phyloP scores from a whole-genome alignment of 2,113 vertebrate genomes.

The Anthoscopus minutus region DNA sequence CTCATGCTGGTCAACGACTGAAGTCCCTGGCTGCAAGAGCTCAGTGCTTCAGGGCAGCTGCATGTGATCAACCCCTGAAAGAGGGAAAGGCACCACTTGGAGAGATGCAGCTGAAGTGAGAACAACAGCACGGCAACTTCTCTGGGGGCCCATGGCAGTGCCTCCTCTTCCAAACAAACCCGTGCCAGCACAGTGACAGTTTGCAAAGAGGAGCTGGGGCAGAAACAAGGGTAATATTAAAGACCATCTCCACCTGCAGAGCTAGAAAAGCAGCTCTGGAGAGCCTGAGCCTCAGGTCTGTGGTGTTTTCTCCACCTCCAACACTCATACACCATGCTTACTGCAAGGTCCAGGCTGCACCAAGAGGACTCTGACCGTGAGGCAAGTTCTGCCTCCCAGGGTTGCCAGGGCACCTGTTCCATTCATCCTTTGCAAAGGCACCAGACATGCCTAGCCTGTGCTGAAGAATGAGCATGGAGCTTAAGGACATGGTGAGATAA shows the following conservation, averaged over 20 bases:
- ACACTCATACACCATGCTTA: not conserved
- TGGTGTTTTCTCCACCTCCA: not conserved
- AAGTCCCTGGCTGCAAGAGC: not conserved
- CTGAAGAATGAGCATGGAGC: not conserved
- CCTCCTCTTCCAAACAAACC: not conserved
- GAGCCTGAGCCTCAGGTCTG: not conserved
- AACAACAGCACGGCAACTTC: not conserved
- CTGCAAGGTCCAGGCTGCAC: not conserved
- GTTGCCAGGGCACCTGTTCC: not conserved
- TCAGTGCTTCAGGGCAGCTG: not conserved
- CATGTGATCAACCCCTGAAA: not conserved
- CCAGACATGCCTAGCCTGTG: not conserved
- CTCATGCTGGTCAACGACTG: not conserved
- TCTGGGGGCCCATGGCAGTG: not conserved
- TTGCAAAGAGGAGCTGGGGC: not conserved
- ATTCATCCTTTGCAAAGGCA: not conserved
- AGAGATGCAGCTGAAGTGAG: not conserved
- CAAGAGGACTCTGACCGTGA: not conserved
- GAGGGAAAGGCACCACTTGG: not conserved
- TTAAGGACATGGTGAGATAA: not conserved
- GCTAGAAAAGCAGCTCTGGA: not conserved
- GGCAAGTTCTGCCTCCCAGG: not conserved
- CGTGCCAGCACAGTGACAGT: fast-evolving
- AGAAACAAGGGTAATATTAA: not conserved
- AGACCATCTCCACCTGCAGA: not conserved